phyloP scores from a whole-genome alignment of 2,113 vertebrate species.

The Syngnathus floridae region DNA sequence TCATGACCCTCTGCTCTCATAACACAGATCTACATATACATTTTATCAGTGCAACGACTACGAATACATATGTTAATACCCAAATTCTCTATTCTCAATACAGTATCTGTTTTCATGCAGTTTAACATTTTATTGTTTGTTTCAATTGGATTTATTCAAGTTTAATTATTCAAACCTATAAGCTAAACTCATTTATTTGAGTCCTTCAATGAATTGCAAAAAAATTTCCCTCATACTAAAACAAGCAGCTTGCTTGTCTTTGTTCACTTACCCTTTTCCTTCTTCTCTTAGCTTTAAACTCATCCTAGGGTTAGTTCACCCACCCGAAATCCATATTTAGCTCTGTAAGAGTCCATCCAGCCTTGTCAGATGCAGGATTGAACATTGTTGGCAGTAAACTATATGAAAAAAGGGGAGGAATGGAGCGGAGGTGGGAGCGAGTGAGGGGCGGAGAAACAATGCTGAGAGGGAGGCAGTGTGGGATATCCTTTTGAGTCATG shows the following conservation, averaged over 20 bases:
- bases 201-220: not conserved
- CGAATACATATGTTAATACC: too few species aligned
- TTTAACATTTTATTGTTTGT: too few species aligned
- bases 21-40: too few species aligned
- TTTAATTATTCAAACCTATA: not conserved
- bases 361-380: not conserved
- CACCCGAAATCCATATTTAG: not conserved
- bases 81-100: too few species aligned
- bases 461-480: slow-evolving; percentile 28
- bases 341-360: not conserved
- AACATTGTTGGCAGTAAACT: slow-evolving; percentile 25
- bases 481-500: slow-evolving; percentile 65
- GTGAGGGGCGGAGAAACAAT: slow-evolving; percentile 4
- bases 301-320: slow-evolving; percentile 3
- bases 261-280: slow-evolving; percentile 34
- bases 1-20: too few species aligned
- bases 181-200: not conserved
- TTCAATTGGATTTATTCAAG: not conserved
- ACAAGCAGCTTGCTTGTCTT: not conserved
- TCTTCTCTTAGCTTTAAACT: slow-evolving; percentile 8
- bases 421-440: not conserved
- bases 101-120: too few species aligned
- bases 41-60: too few species aligned
- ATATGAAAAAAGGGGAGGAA: slow-evolving; percentile 27
- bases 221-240: not conserved